Evolutionary conservation across 1,140 invertebrate genomes (phyloP), one percentile per base, ranked within the genome.

Genomic region (Ephestia elutella): DNA sequence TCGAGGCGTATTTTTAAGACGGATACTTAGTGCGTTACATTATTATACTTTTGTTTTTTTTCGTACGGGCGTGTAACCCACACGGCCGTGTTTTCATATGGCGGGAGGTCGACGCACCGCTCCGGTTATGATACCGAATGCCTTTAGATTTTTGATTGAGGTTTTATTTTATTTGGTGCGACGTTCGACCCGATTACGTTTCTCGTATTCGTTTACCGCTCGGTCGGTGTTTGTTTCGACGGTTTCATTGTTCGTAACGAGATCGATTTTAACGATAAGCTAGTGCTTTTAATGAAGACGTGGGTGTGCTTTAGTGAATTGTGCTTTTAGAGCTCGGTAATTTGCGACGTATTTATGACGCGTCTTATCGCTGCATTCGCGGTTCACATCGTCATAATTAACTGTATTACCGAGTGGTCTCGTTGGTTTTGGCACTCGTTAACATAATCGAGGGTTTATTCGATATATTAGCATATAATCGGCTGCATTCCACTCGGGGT

Each of bases 1-100:
- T 75, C 79, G 78, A 84, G 78, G 77, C 80, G 83, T 83, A 85
- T 82, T 80, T 83, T 79, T 79, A 85, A 87, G 82, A 85, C 75
- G 75, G 78, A 81, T 85, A 84, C 81, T 87, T 82, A 85, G 79
- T 81, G 76, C 79, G 76, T 83, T 83, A 84, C 80, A 83, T 80
- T 83, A 86, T 83, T 83, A 80, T 80, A 80, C 68, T 81, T 82
- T 75, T 75, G 75, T 81, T 78, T 75, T 82, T 73, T 78, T 78
- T 67, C 65, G 62, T 25, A 25, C 69, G 66, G 70, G 55, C 68
- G 78, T 80, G 75, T 80, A 78, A 80, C 79, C 74, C 73, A 83
- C 71, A 73, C 81, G 71, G 65, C 56, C 72, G 71, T 76, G 65
- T 62, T 67, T 59, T 66, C 64, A 73, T 73, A 64, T 58, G 76